Conservation (phyloP, 2,888 invertebrate species). For the Oligia fasciuncula region DNA sequence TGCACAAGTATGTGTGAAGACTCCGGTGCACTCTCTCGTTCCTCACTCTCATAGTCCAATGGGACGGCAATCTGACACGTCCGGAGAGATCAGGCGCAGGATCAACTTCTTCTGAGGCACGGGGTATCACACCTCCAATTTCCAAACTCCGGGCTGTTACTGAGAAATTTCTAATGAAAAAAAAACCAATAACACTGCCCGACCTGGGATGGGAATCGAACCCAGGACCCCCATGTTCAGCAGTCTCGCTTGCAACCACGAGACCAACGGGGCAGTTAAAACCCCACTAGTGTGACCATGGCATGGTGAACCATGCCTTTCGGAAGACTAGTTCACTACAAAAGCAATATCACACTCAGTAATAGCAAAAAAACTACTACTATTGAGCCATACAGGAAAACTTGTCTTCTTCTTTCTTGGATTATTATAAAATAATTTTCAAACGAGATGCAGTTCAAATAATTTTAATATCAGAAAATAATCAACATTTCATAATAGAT, state of each 20-base stretch:
- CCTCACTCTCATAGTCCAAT: neutral
- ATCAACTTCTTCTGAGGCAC: neutral
- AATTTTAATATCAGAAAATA: constrained; percentile 60
- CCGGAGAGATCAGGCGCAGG: neutral
- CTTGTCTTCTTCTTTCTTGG: neutral
- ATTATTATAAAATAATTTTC: constrained; percentile 23
- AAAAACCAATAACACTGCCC: neutral
- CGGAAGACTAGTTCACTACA: neutral
- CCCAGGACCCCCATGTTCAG: too few species aligned
- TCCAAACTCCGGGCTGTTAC: neutral
- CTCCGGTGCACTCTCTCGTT: neutral
- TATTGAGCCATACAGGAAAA: neutral
- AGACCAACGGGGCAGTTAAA: too few species aligned
- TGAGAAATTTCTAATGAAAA: neutral
- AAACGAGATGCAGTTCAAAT: constrained; percentile 13
- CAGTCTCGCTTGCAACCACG: too few species aligned
- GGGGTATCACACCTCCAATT: neutral
- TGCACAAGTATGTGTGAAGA: neutral
- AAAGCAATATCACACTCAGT: neutral
- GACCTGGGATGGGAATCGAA: neutral
- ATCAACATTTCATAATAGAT: constrained; percentile 35
- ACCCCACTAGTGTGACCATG: too few species aligned
- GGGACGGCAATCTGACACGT: neutral
- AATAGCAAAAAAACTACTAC: neutral
- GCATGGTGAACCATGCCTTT: neutral